Evolutionary conservation across 2,888 invertebrate genomes (phyloP).

Genomic region (Crioceris asparagi): DNA sequence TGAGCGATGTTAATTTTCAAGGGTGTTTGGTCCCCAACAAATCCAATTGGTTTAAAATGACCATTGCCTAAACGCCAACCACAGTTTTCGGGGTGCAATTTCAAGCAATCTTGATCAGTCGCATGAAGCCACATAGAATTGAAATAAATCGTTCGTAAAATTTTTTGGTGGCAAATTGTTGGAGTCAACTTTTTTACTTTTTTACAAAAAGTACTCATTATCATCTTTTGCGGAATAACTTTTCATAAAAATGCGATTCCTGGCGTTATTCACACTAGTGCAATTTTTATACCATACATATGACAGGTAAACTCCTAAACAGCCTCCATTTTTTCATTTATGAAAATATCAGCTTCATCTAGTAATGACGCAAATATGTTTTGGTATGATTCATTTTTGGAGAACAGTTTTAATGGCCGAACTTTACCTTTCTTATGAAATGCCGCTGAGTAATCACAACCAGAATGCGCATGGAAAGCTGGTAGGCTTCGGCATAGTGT

Average conservation of each 20-base stretch:
- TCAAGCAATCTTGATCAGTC: conserved; percentile 10
- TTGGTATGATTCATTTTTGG: conserved; percentile 23
- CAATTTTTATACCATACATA: neutral
- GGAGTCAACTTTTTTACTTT: too few species aligned
- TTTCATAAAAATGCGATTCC: neutral
- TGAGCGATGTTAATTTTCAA: conserved; percentile 1
- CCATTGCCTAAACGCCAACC: conserved; percentile 13
- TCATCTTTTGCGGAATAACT: conserved; percentile 1
- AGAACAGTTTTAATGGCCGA: conserved; percentile 23
- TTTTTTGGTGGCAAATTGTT: conserved; percentile 9
- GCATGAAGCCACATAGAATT: conserved; percentile 17
- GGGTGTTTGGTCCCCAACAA: conserved; percentile 17
- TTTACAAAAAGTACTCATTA: neutral
- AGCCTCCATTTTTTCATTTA: conserved; percentile 24
- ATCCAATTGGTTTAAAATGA: conserved; percentile 14
- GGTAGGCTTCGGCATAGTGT: conserved; percentile 19
- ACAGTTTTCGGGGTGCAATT: conserved; percentile 9
- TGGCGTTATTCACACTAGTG: neutral
- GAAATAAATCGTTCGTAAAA: conserved; percentile 13
- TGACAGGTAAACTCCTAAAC: neutral
- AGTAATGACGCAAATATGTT: conserved; percentile 27
- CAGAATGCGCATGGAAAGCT: conserved; percentile 26
- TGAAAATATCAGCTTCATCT: conserved; percentile 21
- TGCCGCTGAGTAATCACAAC: conserved; percentile 24
- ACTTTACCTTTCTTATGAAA: conserved; percentile 27